Conservation (phyloP, 2,797 vertebrate species). For the Coluber constrictor region DNA sequence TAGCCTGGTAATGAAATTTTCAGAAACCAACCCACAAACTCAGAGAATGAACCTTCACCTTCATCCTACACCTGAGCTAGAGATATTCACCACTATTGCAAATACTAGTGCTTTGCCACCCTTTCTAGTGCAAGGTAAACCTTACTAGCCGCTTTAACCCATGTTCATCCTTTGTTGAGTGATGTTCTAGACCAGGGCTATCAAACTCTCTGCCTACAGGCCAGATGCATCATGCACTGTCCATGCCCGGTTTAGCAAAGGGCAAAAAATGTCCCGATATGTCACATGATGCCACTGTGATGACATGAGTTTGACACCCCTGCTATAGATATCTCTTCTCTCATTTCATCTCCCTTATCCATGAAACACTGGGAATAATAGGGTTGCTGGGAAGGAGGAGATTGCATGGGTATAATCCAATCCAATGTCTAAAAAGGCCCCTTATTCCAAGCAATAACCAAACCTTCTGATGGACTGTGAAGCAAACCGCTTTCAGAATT, state of each 20-base stretch:
- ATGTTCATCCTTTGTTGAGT: background rate
- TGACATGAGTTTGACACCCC: too few species aligned
- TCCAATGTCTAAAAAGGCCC: background rate
- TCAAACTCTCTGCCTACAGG: too few species aligned
- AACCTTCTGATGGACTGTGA: background rate
- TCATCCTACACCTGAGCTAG: too few species aligned
- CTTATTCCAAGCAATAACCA: background rate
- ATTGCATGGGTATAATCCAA: background rate
- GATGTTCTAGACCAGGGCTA: background rate
- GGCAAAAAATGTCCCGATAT: too few species aligned
- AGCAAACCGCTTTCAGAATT: background rate
- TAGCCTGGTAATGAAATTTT: too few species aligned
- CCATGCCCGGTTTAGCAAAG: too few species aligned
- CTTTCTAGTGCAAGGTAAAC: background rate
- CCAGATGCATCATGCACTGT: accelerated
- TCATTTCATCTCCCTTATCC: background rate
- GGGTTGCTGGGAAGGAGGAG: background rate
- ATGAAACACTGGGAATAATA: background rate
- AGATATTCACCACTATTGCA: too few species aligned
- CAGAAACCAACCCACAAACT: too few species aligned
- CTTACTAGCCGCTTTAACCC: background rate
- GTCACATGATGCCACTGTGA: too few species aligned
- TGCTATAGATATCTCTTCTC: background rate
- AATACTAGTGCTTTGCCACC: background rate
- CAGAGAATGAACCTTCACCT: too few species aligned